A percentile compares a stretch with the other conserved stretches of the same genome.
Conservation (phyloP, 2,797 vertebrate species). For the Megaceryle alcyon region DNA sequence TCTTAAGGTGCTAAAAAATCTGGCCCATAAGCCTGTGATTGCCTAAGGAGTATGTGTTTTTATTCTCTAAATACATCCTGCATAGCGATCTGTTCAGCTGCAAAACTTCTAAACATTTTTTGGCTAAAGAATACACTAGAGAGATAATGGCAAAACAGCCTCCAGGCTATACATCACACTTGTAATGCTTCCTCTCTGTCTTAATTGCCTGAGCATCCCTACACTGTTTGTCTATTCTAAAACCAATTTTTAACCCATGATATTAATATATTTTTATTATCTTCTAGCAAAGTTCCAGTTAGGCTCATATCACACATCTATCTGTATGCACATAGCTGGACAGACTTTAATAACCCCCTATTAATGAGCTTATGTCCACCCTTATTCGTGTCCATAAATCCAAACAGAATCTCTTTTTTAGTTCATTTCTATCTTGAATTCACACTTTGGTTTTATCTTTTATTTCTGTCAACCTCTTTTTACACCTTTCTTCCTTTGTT, state of each 20-base stretch:
- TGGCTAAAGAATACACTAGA: background rate
- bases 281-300: background rate
- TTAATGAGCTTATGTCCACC: background rate
- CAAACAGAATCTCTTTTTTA: conserved; percentile 6
- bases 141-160: background rate
- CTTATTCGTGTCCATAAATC: conserved; percentile 36
- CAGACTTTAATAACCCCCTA: conserved; percentile 1
- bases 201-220: conserved; percentile 5
- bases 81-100: background rate
- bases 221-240: background rate
- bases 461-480: background rate
- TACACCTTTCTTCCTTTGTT: background rate
- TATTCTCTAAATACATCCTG: background rate
- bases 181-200: background rate
- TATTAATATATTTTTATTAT: conserved; percentile 32
- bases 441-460: conserved; percentile 17
- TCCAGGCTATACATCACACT: background rate
- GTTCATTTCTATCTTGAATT: conserved; percentile 14
- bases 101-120: background rate
- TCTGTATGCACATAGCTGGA: background rate
- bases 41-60: background rate
- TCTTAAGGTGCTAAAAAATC: background rate
- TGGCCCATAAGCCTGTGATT: background rate
- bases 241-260: background rate
- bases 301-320: background rate